Evolutionary conservation across 2,113 vertebrate genomes (phyloP).

Genomic region (Crotalus helleri): DNA sequence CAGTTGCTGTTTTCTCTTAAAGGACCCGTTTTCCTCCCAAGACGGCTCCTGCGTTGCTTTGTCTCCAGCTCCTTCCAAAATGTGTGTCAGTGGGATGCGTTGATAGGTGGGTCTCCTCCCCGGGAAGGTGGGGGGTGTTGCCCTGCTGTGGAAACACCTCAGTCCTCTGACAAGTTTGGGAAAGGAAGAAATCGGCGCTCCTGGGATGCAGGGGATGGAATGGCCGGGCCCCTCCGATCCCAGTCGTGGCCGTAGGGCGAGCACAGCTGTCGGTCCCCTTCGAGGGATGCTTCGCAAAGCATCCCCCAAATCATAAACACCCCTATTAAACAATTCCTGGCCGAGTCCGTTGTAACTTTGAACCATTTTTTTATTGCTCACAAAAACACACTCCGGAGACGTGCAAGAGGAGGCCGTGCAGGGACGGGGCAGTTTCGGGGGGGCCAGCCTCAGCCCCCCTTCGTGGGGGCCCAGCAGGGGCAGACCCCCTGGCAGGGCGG

Average conservation of each 20-base stretch:
- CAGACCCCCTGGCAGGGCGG: not conserved
- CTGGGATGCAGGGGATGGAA: not conserved
- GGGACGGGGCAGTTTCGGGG: not conserved
- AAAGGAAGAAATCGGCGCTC: not conserved
- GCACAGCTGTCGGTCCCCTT: too few relatives aligned
- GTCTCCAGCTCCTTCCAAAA: not conserved
- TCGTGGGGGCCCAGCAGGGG: not conserved
- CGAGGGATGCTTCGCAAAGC: too few relatives aligned
- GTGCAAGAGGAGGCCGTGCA: not conserved
- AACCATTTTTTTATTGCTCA: not conserved
- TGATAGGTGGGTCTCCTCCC: not conserved
- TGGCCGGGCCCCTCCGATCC: too few relatives aligned
- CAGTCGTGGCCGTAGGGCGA: too few relatives aligned
- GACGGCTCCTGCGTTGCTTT: not conserved
- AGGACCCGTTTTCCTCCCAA: not conserved
- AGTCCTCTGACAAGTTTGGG: not conserved
- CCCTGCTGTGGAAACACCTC: not conserved
- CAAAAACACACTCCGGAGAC: not conserved
- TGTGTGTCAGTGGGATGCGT: not conserved
- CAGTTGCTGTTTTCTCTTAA: not conserved
- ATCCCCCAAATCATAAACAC: too few relatives aligned
- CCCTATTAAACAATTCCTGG: too few relatives aligned
- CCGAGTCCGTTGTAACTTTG: not conserved
- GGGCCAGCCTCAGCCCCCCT: not conserved
- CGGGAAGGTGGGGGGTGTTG: not conserved